Conservation (phyloP, 2,888 invertebrate genomes). For the Poecilobothrus nobilitatus region DNA sequence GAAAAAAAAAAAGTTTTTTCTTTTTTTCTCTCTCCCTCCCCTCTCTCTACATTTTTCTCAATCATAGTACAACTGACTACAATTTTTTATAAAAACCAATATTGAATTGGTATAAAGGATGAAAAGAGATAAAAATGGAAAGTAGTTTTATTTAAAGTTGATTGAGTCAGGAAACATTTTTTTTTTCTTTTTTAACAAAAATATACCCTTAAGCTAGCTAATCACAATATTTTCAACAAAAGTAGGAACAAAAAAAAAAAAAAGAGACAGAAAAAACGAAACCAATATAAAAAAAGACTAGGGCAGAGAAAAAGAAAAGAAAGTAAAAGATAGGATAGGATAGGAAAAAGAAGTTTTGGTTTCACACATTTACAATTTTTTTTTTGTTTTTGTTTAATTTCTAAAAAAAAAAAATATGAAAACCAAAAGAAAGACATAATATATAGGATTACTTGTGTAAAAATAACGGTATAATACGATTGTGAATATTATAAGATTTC, state of each 20-base stretch:
- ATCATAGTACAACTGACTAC: too few relatives aligned
- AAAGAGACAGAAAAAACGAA: too few relatives aligned
- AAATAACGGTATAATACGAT: background rate
- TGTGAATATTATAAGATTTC: conserved; percentile 1
- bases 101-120: too few relatives aligned
- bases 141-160: background rate
- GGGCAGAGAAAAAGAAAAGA: too few relatives aligned
- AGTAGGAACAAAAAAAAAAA: background rate
- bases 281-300: too few relatives aligned
- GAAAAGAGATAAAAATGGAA: too few relatives aligned
- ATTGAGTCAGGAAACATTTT: background rate
- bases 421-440: background rate
- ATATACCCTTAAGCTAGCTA: background rate
- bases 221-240: background rate
- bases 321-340: background rate
- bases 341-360: background rate
- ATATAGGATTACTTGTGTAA: background rate
- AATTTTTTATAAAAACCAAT: too few relatives aligned
- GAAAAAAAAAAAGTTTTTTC: background rate
- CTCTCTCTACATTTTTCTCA: too few relatives aligned
- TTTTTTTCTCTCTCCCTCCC: too few relatives aligned
- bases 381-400: background rate
- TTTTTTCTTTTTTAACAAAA: background rate
- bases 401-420: background rate
- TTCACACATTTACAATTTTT: background rate